Evolutionary conservation across 2,797 vertebrate genomes (phyloP).

Genomic region (Notoglanidium macrostoma): DNA sequence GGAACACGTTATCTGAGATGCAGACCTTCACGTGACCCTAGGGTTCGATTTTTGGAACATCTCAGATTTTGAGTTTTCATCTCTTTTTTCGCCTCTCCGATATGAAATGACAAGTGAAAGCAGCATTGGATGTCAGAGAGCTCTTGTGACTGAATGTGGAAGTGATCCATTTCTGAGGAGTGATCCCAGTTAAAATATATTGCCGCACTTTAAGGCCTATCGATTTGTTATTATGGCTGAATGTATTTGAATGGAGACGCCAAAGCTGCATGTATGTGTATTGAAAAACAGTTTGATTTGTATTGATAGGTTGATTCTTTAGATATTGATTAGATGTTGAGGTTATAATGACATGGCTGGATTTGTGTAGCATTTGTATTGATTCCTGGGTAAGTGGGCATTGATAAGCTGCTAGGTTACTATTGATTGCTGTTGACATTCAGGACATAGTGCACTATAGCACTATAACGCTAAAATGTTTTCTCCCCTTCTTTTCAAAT

Average conservation of each 20-base stretch:
- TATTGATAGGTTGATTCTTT: constrained; percentile 66
- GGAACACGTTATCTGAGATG: constrained; percentile 81
- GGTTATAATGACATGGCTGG: constrained; percentile 50
- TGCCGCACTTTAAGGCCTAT: constrained; percentile 69
- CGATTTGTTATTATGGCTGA: constrained; percentile 69
- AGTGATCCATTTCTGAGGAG: constrained; percentile 67
- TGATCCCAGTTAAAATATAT: constrained; percentile 74
- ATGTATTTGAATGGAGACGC: constrained; percentile 61
- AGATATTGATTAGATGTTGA: constrained; percentile 48
- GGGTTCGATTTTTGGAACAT: constrained; percentile 59
- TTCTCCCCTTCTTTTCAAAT: constrained; percentile 39
- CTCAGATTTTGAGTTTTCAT: constrained; percentile 56
- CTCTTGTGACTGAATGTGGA: constrained; percentile 59
- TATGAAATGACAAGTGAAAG: constrained; percentile 65
- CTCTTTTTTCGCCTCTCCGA: constrained; percentile 51
- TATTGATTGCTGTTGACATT: constrained; percentile 55
- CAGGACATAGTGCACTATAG: constrained; percentile 46
- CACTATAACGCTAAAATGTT: constrained; percentile 38
- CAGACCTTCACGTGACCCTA: constrained; percentile 81
- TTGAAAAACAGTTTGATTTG: constrained; percentile 67
- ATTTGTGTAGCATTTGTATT: constrained; percentile 51
- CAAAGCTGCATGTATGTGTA: constrained; percentile 63
- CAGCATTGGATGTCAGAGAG: constrained; percentile 59
- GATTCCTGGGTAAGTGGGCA: constrained; percentile 54
- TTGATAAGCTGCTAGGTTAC: constrained; percentile 55